Base-by-base conservation (phyloP, 2,113 vertebrate species). In the Proteles cristata region DNA sequence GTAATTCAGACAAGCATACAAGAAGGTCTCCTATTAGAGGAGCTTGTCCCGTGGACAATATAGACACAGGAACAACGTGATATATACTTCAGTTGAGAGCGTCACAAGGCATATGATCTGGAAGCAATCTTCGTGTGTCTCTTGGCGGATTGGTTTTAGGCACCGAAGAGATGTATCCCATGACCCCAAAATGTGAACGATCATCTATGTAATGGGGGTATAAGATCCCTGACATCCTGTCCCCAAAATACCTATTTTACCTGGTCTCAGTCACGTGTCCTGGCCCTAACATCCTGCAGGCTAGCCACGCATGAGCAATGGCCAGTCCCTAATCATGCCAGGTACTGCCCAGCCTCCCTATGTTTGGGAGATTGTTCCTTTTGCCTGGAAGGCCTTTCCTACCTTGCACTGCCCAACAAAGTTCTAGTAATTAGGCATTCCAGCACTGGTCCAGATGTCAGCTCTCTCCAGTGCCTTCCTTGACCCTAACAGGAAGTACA, bases 401-500 rank as follows among this genome's bases (percentile, higher is more conserved):
- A 79, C 55, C n/a, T 95, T 6, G 8, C 14, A 94, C 66, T 73
- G 48, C 19, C 48, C 48, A 83, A 50, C 25, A 33, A 71, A 76
- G 39, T 31, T 28, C 48, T 76, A 85, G 50, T 45, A 80, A 79
- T 73, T 50, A 82, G 48, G 82, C 71, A 66, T 39, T 92, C 33
- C 50, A 92, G 68, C 25, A 1, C 80, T 84, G 68, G 39, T 8
- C 90, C 77, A 73, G 81, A 39, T 48, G 45, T 58, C 88, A 89
- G 11, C 26, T 43, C 68, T 66, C 69, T 94, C 48, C 39, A 17
- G 48, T 74, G 69, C 26, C 53, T 84, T 69, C 53, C 50, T 66
- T 87, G 82, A 89, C 35, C 69, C 31, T 91, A 74, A 73, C 25
- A 79, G 91, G 69, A 96, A 93, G 84, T 61, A 81, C 39, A 89